phyloP scores from a whole-genome alignment of 2,888 invertebrate species.

The Melieria crassipennis region DNA sequence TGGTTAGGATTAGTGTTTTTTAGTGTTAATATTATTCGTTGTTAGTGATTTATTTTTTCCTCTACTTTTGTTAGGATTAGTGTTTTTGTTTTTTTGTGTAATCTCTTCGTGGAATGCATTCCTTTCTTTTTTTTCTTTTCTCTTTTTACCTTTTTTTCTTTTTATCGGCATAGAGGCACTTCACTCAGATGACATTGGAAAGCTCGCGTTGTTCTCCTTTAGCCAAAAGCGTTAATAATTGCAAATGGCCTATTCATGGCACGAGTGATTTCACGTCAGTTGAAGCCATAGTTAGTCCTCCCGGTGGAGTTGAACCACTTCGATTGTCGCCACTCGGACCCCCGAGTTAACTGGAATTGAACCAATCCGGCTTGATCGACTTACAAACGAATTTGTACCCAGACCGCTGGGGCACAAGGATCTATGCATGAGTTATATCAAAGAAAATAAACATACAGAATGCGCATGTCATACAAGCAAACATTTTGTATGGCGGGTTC shows the following conservation, averaged over 20 bases:
- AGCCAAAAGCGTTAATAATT: slow-evolving; percentile 23
- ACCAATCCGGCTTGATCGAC: neutral
- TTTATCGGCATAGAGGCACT: neutral
- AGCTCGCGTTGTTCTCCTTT: slow-evolving; percentile 17
- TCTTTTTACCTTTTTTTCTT: neutral
- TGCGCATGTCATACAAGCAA: too few relatives aligned
- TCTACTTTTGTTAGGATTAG: too few relatives aligned
- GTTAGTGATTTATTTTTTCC: too few relatives aligned
- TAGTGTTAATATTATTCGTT: neutral
- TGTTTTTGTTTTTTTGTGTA: neutral
- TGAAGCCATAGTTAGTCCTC: neutral
- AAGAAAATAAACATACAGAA: too few relatives aligned
- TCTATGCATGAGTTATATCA: too few relatives aligned
- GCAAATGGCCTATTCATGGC: slow-evolving; percentile 19
- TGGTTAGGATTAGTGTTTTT: neutral
- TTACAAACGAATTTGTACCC: neutral
- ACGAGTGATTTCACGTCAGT: slow-evolving; percentile 6
- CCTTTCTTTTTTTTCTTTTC: neutral
- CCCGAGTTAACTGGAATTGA: neutral
- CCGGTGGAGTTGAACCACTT: slow-evolving; percentile 17
- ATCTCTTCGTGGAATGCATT: neutral
- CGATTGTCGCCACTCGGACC: neutral
- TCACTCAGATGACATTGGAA: neutral
- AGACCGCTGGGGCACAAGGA: too few relatives aligned
- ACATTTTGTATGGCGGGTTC: too few relatives aligned